These are phyloP conservation scores for Burhinus oedicnemus DNA, from an alignment of 2,113 vertebrate species.

Conservation along the genomic window DNA sequence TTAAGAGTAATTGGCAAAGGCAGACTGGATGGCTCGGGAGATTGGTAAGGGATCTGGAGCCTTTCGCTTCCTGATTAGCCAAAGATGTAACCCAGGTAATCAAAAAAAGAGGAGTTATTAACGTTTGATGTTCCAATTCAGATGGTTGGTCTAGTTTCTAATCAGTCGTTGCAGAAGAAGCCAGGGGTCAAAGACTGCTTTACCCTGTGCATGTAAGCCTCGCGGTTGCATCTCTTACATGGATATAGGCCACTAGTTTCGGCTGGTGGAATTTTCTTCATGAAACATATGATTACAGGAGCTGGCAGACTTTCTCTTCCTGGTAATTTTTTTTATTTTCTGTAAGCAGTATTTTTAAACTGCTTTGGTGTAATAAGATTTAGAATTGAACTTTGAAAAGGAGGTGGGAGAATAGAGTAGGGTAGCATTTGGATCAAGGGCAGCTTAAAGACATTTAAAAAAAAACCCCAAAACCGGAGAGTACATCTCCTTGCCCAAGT, in stretches of 20 bases:
- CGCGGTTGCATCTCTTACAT: background rate
- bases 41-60: constrained; percentile 55
- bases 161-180: constrained; percentile 15
- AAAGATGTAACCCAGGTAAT: constrained; percentile 53
- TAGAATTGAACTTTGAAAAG: background rate
- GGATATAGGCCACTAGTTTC: background rate
- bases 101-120: background rate
- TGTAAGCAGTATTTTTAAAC: background rate
- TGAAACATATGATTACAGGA: background rate
- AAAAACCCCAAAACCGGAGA: background rate
- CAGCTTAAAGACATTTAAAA: background rate
- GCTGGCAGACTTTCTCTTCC: background rate
- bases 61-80: constrained; percentile 59
- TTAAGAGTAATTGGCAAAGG: constrained; percentile 68
- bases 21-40: constrained; percentile 64
- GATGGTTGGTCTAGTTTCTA: constrained; percentile 1
- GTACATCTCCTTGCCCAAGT: background rate
- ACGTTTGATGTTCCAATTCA: constrained; percentile 38
- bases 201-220: background rate
- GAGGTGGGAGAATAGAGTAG: background rate
- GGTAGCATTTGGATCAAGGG: background rate
- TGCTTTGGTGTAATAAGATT: background rate
- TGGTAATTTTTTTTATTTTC: background rate
- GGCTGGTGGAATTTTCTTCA: background rate
- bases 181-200: background rate